Base-by-base conservation (phyloP, 2,888 invertebrate species). In the Xanthia icteritia region DNA sequence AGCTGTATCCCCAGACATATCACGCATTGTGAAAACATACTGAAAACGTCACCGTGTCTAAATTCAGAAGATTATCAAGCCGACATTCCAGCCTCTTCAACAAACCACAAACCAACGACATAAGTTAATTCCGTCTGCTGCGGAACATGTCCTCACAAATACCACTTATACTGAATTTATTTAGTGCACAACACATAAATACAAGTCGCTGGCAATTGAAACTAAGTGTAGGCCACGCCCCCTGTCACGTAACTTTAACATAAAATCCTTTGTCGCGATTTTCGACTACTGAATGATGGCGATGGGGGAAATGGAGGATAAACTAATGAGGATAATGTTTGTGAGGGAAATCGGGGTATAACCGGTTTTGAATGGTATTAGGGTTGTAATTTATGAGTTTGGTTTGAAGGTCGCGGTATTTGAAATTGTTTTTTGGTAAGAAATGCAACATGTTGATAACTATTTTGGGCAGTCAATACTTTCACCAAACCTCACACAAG, bases 91-190 rank as follows among this genome's bases (percentile, higher is more conserved):
- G 63, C 39, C 48, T 71, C 48, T 48, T 56, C 23, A 85, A 72
- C 70, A 48, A 68, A 81, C 73, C 63, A 73, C 63, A 71, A 68
- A 48, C 48, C 60, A 42, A 58, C 72, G 73, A 71, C 82, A 72
- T 66, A 82, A 82, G 83, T 82, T 75, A 72, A 82, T 76, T 63
- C 60, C 60, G 64, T 60, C 76, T 48, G 78, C 79, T 87, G 82
- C 89, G 88, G 89, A 90, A 89, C 89, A 89, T 87, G 89, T 78
- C 81, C 90, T 92, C 93, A 90, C 94, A 94, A 94, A 94, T 93
- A 94, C 93, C 93, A 93, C 93, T 95, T 94, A 93, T 91, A 91
- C 89, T 88, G 88, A 95, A 95, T 95, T 94, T 95, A 96, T 95
- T 93, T 93, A 92, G 90, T 89, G 86, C 89, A 90, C 90, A 88